A percentile compares a stretch with the other conserved stretches of the same genome.
phyloP scores from a whole-genome alignment of 2,797 vertebrate genomes.

The Melanotaenia boesemani region DNA sequence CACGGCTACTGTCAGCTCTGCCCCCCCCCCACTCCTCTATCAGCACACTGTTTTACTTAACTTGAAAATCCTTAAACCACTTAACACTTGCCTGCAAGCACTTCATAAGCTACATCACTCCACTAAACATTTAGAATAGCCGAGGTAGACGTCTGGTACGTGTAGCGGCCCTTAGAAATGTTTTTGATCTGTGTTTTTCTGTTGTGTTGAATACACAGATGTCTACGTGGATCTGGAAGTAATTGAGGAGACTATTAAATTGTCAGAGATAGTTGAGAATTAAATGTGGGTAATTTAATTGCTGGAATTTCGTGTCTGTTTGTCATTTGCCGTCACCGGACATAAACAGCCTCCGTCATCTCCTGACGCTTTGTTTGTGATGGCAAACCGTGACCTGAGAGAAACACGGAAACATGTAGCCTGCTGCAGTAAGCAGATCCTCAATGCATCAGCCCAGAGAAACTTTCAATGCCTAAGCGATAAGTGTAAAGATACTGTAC shows the following conservation, averaged over 20 bases:
- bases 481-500: slow-evolving; percentile 47
- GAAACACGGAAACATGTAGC: slow-evolving; percentile 24
- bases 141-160: no score
- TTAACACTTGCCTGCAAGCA: slow-evolving; percentile 32
- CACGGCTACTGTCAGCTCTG: slow-evolving; percentile 25
- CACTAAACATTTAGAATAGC: slow-evolving; percentile 23
- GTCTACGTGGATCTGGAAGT: slow-evolving; percentile 76
- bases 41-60: slow-evolving; percentile 4
- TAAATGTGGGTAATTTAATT: slow-evolving; percentile 66
- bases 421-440: slow-evolving; percentile 2
- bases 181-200: slow-evolving; percentile 61
- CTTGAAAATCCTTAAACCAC: slow-evolving; percentile 43
- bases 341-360: slow-evolving; percentile 48
- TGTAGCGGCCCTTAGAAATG: not conserved
- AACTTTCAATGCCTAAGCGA: slow-evolving; percentile 44
- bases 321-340: slow-evolving; percentile 66
- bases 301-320: slow-evolving; percentile 70
- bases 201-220: slow-evolving; percentile 48
- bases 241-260: slow-evolving; percentile 77
- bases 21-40: slow-evolving; percentile 3
- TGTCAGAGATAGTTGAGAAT: slow-evolving; percentile 68
- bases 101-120: slow-evolving; percentile 7
- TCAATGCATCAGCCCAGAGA: slow-evolving; percentile 25
- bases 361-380: slow-evolving; percentile 47
- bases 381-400: slow-evolving; percentile 46